Base-by-base conservation (phyloP, 1,140 invertebrate species). In the Calycopis cecrops region DNA sequence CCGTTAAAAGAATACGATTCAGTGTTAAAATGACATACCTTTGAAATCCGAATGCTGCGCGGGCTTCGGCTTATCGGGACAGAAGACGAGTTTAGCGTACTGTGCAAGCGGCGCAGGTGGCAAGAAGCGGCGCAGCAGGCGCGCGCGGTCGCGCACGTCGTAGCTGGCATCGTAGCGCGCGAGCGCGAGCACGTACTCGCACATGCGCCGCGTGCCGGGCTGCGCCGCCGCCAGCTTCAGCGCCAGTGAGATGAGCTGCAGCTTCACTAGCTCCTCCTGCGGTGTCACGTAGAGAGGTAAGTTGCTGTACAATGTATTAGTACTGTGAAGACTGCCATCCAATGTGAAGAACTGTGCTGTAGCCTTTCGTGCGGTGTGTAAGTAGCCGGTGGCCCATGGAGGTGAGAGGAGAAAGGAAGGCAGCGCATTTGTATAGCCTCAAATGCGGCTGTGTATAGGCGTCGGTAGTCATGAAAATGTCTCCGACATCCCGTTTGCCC, bases 131-230 rank as follows among this genome's bases (percentile, higher is more conserved):
- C 92, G 91, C 12, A 99, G 87, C 69, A 99, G 94, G 16, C 98
- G 88, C 2, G 96, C 95, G 1, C 98, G 89, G 88, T 99, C 99
- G 37, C 99, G 89, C 38, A 99, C 98, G 87, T 99, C 98, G 76
- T 99, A 99, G 84, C 97, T 99, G 51, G 94, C 93, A 89, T 99
- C 99, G 80, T 99, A 99, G 69, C 98, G 96, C 0, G 99, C 98
- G 69, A 99, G 88, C 73, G 97, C 97, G 61, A 99, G 95, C 4
- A 99, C 93, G 84, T 99, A 99, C 73, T 97, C 95, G 75, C 96
- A 97, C 37, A 99, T 89, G 7, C 96, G 87, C 55, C 92, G 91
- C 0, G 96, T 97, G 87, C 98, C 96, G 67, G 93, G 91, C 88
- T 98, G 98, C 12, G 93, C 97, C 14, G 99, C 88, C 66, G 93